phyloP scores from a whole-genome alignment of 2,797 vertebrate species.

The Selene dorsalis region DNA sequence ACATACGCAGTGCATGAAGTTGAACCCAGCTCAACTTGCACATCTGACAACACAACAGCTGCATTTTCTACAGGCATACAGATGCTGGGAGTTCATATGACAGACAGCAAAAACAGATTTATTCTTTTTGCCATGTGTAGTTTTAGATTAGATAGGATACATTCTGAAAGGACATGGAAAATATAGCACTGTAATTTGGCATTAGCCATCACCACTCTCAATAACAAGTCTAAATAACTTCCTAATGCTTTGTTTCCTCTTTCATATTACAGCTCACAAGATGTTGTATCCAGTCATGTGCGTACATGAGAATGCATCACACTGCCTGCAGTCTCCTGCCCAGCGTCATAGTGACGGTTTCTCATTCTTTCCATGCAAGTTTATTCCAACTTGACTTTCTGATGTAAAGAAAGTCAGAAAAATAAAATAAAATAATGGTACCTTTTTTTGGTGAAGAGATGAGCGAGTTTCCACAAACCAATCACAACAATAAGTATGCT shows the following conservation, averaged over 20 bases:
- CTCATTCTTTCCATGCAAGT: background rate
- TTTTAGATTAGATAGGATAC: conserved; percentile 23
- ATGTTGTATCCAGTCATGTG: conserved; percentile 1
- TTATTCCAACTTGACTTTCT: too few relatives aligned
- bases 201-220: conserved; percentile 5
- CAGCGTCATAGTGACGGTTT: conserved; percentile 15
- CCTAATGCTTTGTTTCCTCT: background rate
- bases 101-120: background rate
- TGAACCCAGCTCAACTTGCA: conserved; percentile 68
- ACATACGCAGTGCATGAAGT: conserved; percentile 43
- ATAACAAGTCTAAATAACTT: background rate
- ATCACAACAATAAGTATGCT: background rate
- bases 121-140: background rate
- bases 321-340: background rate
- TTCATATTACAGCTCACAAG: conserved; percentile 18
- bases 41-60: conserved; percentile 2
- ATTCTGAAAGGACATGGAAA: conserved; percentile 26
- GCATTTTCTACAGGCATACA: background rate
- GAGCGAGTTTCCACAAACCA: background rate
- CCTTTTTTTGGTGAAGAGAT: background rate
- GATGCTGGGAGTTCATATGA: background rate
- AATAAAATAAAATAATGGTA: background rate
- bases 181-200: background rate
- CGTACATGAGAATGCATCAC: background rate
- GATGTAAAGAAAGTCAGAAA: background rate